phyloP scores from a whole-genome alignment of 2,113 vertebrate genomes.

The Gallinago jamesoni region DNA sequence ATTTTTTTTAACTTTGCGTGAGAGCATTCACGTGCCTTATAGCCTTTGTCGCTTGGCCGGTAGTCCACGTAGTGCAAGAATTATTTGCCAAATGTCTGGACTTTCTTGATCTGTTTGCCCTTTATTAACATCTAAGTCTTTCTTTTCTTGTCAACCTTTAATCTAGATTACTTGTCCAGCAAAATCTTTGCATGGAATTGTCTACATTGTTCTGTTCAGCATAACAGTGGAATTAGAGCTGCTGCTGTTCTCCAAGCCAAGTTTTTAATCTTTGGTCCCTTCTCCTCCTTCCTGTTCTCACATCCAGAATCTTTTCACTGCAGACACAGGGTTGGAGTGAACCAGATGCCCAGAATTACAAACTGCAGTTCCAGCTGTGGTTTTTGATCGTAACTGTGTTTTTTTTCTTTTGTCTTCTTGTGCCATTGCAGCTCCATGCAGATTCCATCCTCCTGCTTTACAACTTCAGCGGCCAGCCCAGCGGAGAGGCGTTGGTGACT shows the following conservation, averaged over 20 bases:
- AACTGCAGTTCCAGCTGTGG: background rate
- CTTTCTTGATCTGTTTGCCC: background rate
- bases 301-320: background rate
- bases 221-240: background rate
- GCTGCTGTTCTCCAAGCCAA: background rate
- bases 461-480: conserved; percentile 88
- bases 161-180: background rate
- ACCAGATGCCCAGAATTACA: background rate
- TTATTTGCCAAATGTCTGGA: background rate
- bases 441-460: conserved; percentile 87
- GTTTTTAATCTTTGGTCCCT: background rate
- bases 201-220: background rate
- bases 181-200: background rate
- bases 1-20: background rate
- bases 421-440: conserved; percentile 80
- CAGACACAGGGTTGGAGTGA: background rate
- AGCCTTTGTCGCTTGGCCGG: background rate
- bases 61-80: background rate
- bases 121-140: background rate
- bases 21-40: background rate
- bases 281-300: background rate
- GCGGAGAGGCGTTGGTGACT: conserved; percentile 88
- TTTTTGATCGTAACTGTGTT: background rate
- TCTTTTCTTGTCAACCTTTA: background rate
- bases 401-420: background rate